Evolutionary conservation across 2,113 vertebrate species (phyloP).

Genomic region (Hiodon alosoides): DNA sequence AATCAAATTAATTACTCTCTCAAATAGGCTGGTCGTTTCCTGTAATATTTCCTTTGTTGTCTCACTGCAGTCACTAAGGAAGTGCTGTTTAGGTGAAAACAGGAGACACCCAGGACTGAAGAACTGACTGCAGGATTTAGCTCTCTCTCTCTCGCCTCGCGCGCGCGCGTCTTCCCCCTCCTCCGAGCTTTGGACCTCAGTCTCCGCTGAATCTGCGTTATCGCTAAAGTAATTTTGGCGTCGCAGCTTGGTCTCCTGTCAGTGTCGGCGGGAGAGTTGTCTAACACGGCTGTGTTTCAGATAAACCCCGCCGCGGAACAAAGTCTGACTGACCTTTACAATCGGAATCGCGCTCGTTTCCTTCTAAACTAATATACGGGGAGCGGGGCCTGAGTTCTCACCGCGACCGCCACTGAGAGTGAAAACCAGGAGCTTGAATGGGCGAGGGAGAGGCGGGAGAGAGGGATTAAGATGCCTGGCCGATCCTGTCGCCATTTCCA

Average conservation of each 20-base stretch:
- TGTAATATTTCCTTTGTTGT: neutral
- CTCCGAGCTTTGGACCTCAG: conserved; percentile 73
- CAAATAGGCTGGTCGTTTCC: neutral
- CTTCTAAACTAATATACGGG: conserved; percentile 78
- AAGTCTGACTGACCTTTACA: conserved; percentile 94
- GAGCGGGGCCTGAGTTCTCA: conserved; percentile 59
- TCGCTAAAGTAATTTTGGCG: conserved; percentile 82
- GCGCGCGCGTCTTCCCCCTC: conserved; percentile 37
- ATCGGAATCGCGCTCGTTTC: conserved; percentile 80
- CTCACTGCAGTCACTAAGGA: neutral
- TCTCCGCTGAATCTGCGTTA: conserved; percentile 81
- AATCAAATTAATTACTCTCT: neutral
- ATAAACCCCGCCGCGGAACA: conserved; percentile 97
- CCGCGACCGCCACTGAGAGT: conserved; percentile 63
- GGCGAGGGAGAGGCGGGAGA: conserved; percentile 54
- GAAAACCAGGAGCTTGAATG: conserved; percentile 67
- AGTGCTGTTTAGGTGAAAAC: conserved; percentile 24
- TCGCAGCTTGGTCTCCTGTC: conserved; percentile 92
- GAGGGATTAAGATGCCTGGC: conserved; percentile 80
- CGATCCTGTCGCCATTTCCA: conserved; percentile 62
- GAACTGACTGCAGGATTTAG: conserved; percentile 6
- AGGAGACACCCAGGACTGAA: conserved; percentile 31
- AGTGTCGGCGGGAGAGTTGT: conserved; percentile 86
- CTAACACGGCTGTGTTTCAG: conserved; percentile 81
- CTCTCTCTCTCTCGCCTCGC: conserved; percentile 21